Evolutionary conservation across 1,140 invertebrate species (phyloP).

Genomic region (Tetramorium alpestre): DNA sequence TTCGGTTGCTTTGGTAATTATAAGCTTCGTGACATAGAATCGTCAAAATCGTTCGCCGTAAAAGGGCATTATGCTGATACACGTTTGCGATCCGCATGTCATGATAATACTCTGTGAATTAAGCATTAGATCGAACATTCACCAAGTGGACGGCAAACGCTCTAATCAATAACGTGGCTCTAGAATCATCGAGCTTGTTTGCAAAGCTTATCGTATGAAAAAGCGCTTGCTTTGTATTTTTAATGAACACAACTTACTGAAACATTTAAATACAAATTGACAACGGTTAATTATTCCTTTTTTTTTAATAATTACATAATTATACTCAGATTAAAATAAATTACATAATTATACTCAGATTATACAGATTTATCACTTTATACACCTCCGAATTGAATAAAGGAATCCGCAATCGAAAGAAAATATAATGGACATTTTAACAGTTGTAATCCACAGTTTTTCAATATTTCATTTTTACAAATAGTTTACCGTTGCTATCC

Average conservation of each 20-base stretch:
- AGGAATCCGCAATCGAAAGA: not conserved
- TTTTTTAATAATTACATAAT: not conserved
- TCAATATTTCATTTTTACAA: not conserved
- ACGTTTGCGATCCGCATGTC: constrained; percentile 20
- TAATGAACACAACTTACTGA: not conserved
- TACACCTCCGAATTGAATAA: not conserved
- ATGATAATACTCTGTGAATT: constrained; percentile 48
- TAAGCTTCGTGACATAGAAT: constrained; percentile 43
- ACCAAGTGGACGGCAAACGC: not conserved
- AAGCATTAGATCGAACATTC: constrained; percentile 44
- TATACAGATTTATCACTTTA: not conserved
- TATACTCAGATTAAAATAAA: no score
- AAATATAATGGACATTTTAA: not conserved
- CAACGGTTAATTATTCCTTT: not conserved
- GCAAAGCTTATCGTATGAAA: constrained; percentile 4
- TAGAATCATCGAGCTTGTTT: not conserved
- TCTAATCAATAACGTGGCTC: not conserved
- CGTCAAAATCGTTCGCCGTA: constrained; percentile 27
- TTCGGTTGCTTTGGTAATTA: not conserved
- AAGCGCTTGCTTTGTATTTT: not conserved
- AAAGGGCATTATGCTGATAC: constrained; percentile 18
- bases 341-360: not conserved
- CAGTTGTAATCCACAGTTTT: not conserved
- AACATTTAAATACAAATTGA: not conserved
- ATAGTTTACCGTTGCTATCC: not conserved